phyloP scores from a whole-genome alignment of 2,113 vertebrate species.

The Thamnophis sirtalis region DNA sequence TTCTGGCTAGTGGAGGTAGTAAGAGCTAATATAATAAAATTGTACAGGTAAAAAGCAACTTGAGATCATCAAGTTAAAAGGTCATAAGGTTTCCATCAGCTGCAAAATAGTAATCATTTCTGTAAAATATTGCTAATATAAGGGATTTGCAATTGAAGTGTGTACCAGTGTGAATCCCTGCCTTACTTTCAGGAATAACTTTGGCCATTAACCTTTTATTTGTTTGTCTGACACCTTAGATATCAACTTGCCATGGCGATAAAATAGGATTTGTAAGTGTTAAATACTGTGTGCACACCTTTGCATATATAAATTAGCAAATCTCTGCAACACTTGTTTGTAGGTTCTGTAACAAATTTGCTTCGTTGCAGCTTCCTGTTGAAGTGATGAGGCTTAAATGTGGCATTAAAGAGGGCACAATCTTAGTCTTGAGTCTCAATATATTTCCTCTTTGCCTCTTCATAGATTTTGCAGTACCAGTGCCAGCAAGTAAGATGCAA shows the following conservation, averaged over 20 bases:
- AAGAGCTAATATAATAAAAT: neutral
- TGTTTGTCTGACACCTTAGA: neutral
- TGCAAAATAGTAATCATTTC: neutral
- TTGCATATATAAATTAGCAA: neutral
- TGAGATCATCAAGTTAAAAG: neutral
- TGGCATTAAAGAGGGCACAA: neutral
- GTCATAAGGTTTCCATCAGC: neutral
- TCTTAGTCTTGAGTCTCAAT: neutral
- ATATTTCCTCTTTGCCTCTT: neutral
- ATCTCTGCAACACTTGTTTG: neutral
- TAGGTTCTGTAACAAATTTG: neutral
- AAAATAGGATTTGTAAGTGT: neutral
- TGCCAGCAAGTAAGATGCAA: neutral
- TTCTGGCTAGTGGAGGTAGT: neutral
- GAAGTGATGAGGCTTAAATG: neutral
- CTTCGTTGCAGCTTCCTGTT: neutral
- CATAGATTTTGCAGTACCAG: neutral
- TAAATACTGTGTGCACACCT: neutral
- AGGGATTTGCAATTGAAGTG: neutral
- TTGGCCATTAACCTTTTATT: neutral
- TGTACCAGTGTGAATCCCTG: neutral
- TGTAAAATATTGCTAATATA: neutral
- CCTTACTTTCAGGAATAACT: neutral
- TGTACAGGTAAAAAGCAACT: neutral
- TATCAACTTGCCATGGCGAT: neutral